Evolutionary conservation across 2,888 invertebrate genomes (phyloP).

Genomic region (Celastrina argiolus): DNA sequence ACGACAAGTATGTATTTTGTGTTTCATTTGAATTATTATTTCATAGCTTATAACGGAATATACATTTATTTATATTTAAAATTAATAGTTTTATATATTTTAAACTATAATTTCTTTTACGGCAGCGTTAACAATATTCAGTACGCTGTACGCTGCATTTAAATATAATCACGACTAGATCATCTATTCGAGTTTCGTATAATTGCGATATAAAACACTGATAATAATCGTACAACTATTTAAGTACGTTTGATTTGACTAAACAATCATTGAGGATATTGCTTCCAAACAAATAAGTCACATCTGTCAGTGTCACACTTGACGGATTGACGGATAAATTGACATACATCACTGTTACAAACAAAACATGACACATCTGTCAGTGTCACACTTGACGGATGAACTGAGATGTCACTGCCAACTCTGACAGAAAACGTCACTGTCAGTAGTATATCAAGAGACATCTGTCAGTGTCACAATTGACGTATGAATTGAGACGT

Average conservation of each 20-base stretch:
- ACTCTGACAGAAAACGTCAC: not conserved
- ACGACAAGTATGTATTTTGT: not conserved
- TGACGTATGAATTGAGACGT: too few relatives aligned
- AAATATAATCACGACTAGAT: slow-evolving; percentile 2
- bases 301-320: not conserved
- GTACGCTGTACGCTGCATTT: not conserved
- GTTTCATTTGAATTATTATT: not conserved
- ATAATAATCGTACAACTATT: slow-evolving; percentile 4
- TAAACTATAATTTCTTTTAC: not conserved
- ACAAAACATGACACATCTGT: too few relatives aligned
- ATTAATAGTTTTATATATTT: not conserved
- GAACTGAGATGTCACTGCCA: too few relatives aligned
- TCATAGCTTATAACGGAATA: not conserved
- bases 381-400: too few relatives aligned
- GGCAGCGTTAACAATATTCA: not conserved
- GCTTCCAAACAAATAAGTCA: not conserved
- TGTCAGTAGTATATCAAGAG: too few relatives aligned
- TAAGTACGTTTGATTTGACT: slow-evolving; percentile 6
- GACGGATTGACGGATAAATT: not conserved
- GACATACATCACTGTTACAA: not conserved
- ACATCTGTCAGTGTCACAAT: too few relatives aligned
- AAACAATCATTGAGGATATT: not conserved
- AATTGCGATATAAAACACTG: not conserved
- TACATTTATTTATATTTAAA: not conserved
- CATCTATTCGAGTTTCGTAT: not conserved